phyloP scores from a whole-genome alignment of 2,888 invertebrate species.

The Cryptus viduatorius region DNA sequence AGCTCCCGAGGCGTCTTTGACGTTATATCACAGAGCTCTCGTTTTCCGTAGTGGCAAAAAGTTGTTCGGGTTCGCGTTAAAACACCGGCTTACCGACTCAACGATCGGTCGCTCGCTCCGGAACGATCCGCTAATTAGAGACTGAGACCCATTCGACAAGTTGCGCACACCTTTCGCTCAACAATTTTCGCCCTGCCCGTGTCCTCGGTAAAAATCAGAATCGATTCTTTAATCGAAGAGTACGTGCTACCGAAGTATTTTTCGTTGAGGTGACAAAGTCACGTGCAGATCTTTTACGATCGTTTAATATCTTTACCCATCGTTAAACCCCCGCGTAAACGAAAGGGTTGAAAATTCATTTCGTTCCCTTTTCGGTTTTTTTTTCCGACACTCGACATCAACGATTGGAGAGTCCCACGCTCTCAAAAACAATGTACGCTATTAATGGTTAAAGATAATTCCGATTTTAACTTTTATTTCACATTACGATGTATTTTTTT shows the following conservation, averaged over 20 bases:
- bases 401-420: no score
- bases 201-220: constrained; percentile 36
- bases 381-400: neutral
- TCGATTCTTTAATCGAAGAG: constrained; percentile 47
- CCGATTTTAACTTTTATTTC: no score
- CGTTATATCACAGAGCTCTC: constrained; percentile 40
- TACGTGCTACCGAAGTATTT: constrained; percentile 24
- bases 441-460: no score
- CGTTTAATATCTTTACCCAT: constrained; percentile 38
- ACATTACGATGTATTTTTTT: no score
- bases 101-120: constrained; percentile 40
- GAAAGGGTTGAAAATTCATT: constrained; percentile 18
- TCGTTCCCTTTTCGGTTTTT: neutral
- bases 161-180: constrained; percentile 54
- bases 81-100: constrained; percentile 29
- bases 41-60: constrained; percentile 49
- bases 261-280: constrained; percentile 48
- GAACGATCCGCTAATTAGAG: constrained; percentile 66
- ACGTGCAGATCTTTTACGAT: constrained; percentile 49
- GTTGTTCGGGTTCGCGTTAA: constrained; percentile 45
- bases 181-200: constrained; percentile 44
- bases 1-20: constrained; percentile 46
- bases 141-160: constrained; percentile 58
- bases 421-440: no score
- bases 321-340: constrained; percentile 62